These are phyloP conservation scores for Dryobotodes eremita DNA, from an alignment of 2,888 invertebrate species.

Conservation along the genomic window DNA sequence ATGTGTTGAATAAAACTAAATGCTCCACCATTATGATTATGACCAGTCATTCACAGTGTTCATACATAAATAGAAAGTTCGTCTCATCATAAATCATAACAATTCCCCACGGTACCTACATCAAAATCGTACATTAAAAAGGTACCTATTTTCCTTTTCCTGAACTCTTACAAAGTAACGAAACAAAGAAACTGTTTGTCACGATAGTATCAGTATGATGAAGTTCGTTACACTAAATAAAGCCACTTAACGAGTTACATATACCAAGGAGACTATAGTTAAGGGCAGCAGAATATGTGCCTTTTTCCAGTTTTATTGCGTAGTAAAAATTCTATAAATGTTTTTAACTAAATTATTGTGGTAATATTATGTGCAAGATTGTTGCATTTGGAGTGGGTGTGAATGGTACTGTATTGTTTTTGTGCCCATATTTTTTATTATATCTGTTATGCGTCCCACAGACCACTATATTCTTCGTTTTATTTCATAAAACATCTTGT, in stretches of 20 bases:
- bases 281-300: constrained; percentile 59
- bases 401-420: constrained; percentile 53
- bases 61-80: not conserved
- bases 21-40: not conserved
- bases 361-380: constrained; percentile 77
- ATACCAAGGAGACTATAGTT: constrained; percentile 66
- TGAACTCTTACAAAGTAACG: constrained; percentile 67
- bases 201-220: constrained; percentile 60
- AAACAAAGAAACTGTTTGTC: constrained; percentile 71
- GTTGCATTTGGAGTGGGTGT: constrained; percentile 68
- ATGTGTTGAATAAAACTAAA: not conserved
- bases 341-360: constrained; percentile 78
- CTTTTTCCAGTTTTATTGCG: constrained; percentile 75
- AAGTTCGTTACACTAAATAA: constrained; percentile 66
- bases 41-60: not conserved
- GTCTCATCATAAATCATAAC: constrained; percentile 41
- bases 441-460: constrained; percentile 33
- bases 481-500: constrained; percentile 5
- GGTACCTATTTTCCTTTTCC: constrained; percentile 28
- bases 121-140: constrained; percentile 42
- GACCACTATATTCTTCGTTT: constrained; percentile 1
- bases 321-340: constrained; percentile 79
- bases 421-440: constrained; percentile 45
- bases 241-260: constrained; percentile 67
- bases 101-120: constrained; percentile 25